Conservation (phyloP, 2,888 invertebrate species). For the Synanthedon formicaeformis region DNA sequence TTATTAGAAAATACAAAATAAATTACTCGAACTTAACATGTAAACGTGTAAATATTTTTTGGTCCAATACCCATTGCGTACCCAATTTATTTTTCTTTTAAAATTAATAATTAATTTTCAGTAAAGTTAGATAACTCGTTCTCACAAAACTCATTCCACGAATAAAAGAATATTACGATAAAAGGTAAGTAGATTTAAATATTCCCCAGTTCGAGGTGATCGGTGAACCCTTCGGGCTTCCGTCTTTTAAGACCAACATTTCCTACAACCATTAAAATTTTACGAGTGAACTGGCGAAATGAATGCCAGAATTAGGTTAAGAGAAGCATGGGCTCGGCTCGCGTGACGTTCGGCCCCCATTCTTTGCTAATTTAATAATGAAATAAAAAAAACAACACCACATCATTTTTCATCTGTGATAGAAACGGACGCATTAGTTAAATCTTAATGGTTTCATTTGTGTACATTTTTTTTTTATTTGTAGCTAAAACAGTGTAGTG, state of each 20-base stretch:
- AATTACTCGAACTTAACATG: too few relatives aligned
- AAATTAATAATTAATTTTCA: too few relatives aligned
- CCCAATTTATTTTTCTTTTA: too few relatives aligned
- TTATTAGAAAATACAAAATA: too few relatives aligned
- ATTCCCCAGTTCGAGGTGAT: slow-evolving; percentile 25
- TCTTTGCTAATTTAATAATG: slow-evolving; percentile 34
- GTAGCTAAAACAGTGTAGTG: neutral
- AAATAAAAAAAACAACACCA: slow-evolving; percentile 24
- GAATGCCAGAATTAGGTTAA: slow-evolving; percentile 65
- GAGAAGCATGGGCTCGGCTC: slow-evolving; percentile 40
- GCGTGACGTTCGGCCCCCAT: slow-evolving; percentile 38
- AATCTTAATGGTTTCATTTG: neutral
- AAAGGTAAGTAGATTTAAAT: slow-evolving; percentile 16
- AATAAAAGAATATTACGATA: too few relatives aligned
- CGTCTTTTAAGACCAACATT: slow-evolving; percentile 41
- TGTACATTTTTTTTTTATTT: neutral
- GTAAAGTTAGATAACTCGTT: too few relatives aligned
- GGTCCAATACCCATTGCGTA: too few relatives aligned
- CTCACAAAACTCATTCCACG: too few relatives aligned
- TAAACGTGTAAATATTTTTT: too few relatives aligned
- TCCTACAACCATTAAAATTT: slow-evolving; percentile 61
- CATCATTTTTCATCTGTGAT: slow-evolving; percentile 14
- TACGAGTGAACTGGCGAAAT: slow-evolving; percentile 64
- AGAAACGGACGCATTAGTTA: slow-evolving; percentile 6
- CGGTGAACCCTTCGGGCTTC: slow-evolving; percentile 30